phyloP scores from a whole-genome alignment of 2,797 vertebrate species.

The Otus scops region DNA sequence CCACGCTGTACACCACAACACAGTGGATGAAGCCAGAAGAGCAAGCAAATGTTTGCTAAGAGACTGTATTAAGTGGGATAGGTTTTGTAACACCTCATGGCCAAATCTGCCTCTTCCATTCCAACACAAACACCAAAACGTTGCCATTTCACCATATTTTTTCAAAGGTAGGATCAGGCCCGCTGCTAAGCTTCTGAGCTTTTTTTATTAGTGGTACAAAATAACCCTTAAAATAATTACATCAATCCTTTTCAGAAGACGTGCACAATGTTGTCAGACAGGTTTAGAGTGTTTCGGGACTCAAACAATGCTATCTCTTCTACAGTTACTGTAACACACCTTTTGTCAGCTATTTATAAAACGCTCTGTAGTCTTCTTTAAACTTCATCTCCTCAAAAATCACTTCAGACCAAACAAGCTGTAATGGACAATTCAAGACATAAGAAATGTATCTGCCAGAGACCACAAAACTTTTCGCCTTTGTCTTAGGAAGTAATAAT shows the following conservation, averaged over 20 bases:
- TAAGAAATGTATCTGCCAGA: constrained; percentile 22
- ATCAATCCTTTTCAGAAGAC: not conserved
- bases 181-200: not conserved
- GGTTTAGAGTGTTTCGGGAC: not conserved
- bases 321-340: not conserved
- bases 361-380: not conserved
- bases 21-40: not conserved
- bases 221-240: not conserved
- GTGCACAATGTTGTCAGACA: not conserved
- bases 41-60: not conserved
- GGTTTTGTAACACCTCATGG: not conserved
- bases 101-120: not conserved
- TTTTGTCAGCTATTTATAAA: constrained; percentile 44
- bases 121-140: not conserved
- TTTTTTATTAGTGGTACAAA: not conserved
- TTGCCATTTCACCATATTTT: not conserved
- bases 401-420: constrained; percentile 41
- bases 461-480: not conserved
- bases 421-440: not conserved
- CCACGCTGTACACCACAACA: fast-evolving
- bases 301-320: not conserved
- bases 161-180: not conserved
- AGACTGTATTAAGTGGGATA: not conserved
- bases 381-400: constrained; percentile 18
- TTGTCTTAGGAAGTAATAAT: not conserved